Base-by-base conservation (phyloP, 2,113 vertebrate species). In the Gallinago paraguaiae region DNA sequence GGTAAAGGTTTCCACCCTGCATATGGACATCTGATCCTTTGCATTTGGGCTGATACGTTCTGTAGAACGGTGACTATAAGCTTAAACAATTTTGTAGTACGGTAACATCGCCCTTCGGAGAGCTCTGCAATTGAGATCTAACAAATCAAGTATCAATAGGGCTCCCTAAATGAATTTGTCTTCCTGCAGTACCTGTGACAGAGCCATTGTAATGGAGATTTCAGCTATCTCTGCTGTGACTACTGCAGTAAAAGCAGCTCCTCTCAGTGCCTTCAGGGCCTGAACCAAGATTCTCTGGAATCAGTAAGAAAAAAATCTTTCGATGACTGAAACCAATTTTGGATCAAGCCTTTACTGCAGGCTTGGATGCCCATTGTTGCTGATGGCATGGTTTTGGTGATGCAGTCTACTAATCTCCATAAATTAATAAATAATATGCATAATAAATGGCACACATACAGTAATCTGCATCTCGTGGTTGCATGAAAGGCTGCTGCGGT, bases 391-490 rank as follows among this genome's bases (percentile, higher is more conserved):
- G 23, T 94, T 93, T 93, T 88, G 93, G 88, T 93, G 51, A 67
- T 59, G 86, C 69, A 90, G 83, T 59, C 82, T 94, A 71, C 72
- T 92, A 64, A 96, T 96, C 88, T 89, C 45, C 95, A 93, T 95
- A 93, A 93, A 95, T 96, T 90, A 96, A 92, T 96, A 93, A 96
- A 86, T 86, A 72, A 82, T 75, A 64, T 57, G 43, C 86, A 78
- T 90, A 95, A 86, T 86, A 92, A 82, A 88, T 86, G 88, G 65
- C 69, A 72, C 37, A 30, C 3, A 2, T 81, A 80, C 63, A 72
- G 82, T 88, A 93, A 88, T 64, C 65, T 27, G 14, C 22, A 2
- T 88, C 75, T 90, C 2, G 1, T 60, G 60, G 31, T 86, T 78
- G 48, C 82, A 61, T 53, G 69, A 78, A 93, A 37, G 48, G 33